Evolutionary conservation across 2,888 invertebrate species (phyloP).

Genomic region (Drosophila robusta): DNA sequence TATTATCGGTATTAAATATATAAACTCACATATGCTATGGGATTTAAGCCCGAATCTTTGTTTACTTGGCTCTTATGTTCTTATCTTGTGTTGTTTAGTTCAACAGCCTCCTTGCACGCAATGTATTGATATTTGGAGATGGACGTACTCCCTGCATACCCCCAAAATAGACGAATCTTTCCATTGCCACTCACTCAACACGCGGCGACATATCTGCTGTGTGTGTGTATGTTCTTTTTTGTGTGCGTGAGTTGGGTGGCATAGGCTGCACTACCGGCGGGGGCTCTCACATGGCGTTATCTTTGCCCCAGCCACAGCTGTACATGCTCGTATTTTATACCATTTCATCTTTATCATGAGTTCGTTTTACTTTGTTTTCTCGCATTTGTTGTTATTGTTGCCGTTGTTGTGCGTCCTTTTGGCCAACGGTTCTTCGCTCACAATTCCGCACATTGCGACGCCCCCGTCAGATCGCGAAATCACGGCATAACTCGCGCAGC

Average conservation of each 20-base stretch:
- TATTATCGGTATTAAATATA: no score
- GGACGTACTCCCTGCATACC: constrained; percentile 12
- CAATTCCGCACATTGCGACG: constrained; percentile 9
- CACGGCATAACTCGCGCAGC: constrained; percentile 61
- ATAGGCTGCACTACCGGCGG: constrained; percentile 44
- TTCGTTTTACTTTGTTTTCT: constrained; percentile 49
- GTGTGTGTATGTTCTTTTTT: constrained; percentile 5
- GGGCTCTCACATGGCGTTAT: constrained; percentile 30
- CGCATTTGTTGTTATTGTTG: constrained; percentile 3
- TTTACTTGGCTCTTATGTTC: not conserved
- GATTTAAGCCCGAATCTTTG: no score
- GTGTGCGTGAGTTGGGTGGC: constrained; percentile 23
- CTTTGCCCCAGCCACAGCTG: constrained; percentile 25
- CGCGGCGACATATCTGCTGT: constrained; percentile 56
- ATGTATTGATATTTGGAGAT: no score
- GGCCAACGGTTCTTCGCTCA: constrained; percentile 38
- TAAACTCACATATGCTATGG: no score
- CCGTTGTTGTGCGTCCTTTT: constrained; percentile 37
- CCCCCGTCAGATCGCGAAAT: constrained; percentile 60
- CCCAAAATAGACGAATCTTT: constrained; percentile 42
- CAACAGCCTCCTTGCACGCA: no score
- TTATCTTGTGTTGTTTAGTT: not conserved
- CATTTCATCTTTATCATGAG: constrained; percentile 73
- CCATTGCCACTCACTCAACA: constrained; percentile 57
- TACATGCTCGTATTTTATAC: constrained; percentile 54